These are phyloP conservation scores for Corapipo altera DNA, from an alignment of 2,113 vertebrate species.

Conservation along the genomic window DNA sequence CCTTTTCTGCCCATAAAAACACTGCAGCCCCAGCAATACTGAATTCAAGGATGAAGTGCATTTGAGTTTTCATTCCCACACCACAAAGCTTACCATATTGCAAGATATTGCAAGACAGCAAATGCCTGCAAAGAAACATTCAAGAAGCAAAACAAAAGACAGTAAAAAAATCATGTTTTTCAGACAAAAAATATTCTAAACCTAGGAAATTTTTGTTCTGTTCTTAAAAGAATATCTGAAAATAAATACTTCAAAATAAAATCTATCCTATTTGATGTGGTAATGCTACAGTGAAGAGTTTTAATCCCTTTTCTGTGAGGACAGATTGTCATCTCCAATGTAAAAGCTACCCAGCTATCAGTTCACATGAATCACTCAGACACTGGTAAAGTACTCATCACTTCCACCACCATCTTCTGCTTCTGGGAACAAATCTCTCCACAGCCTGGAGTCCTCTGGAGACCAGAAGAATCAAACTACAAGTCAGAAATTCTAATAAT, in stretches of 20 bases:
- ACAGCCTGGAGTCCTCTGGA: not conserved
- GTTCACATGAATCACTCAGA: not conserved
- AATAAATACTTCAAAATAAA: not conserved
- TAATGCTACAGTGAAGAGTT: not conserved
- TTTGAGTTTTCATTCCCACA: not conserved
- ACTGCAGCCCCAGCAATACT: not conserved
- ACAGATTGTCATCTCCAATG: not conserved
- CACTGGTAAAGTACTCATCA: not conserved
- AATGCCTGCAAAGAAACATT: not conserved
- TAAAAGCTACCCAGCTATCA: not conserved
- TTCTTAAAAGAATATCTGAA: not conserved
- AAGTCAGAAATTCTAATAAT: not conserved
- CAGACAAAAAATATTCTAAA: not conserved
- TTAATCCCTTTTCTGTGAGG: not conserved
- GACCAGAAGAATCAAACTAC: not conserved
- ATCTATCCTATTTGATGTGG: not conserved
- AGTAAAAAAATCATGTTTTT: not conserved
- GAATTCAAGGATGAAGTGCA: not conserved
- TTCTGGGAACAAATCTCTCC: not conserved
- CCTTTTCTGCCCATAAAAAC: not conserved
- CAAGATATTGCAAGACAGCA: not conserved
- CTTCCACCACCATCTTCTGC: not conserved
- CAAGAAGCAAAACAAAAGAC: not conserved
- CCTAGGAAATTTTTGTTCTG: not conserved
- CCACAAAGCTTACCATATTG: not conserved